Conservation (phyloP, 2,888 invertebrate species). For the Formica aserva region DNA sequence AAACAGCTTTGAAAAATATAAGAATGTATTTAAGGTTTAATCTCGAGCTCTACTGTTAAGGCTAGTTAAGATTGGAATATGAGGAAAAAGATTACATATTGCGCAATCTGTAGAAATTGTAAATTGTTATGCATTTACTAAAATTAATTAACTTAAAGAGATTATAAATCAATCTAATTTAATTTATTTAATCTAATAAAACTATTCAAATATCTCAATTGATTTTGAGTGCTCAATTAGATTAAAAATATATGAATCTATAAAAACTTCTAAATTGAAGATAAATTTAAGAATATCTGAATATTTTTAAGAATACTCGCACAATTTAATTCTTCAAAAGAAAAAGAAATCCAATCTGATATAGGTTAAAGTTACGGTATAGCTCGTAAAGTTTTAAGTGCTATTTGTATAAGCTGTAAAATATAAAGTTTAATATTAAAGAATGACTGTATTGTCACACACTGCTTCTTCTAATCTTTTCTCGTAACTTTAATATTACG, state of each 20-base stretch:
- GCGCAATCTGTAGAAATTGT: not conserved
- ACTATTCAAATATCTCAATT: no score
- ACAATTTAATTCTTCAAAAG: not conserved
- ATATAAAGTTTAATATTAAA: not conserved
- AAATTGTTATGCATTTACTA: not conserved
- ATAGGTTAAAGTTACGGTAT: not conserved
- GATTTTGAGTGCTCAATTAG: no score
- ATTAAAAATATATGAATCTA: not conserved
- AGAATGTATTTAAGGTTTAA: conserved; percentile 6
- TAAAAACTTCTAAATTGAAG: not conserved
- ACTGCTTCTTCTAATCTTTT: not conserved
- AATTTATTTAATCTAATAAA: not conserved
- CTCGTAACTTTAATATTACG: not conserved
- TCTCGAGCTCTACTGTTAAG: not conserved
- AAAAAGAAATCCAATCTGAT: not conserved
- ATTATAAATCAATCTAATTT: not conserved
- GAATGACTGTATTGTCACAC: not conserved
- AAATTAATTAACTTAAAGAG: not conserved
- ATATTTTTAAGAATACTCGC: not conserved
- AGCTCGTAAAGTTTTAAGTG: not conserved
- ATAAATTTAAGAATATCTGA: not conserved
- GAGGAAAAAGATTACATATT: not conserved
- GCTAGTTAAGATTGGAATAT: not conserved
- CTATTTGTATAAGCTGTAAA: not conserved
- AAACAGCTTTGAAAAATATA: not conserved